phyloP scores from a whole-genome alignment of 2,888 invertebrate genomes.

The Andrena chrysosceles region DNA sequence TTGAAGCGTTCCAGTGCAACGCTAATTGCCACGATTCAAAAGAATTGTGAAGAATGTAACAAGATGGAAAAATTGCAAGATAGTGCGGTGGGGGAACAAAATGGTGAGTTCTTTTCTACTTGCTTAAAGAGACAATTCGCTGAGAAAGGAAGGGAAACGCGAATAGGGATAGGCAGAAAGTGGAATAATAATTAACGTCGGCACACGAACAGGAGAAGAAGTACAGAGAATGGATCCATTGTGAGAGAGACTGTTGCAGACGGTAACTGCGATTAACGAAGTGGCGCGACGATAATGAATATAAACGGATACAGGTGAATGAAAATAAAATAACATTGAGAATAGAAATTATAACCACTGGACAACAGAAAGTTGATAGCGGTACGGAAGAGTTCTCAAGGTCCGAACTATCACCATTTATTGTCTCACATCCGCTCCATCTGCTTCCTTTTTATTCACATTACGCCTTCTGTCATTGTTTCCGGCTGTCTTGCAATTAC shows the following conservation, averaged over 20 bases:
- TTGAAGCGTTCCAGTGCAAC: constrained; percentile 4
- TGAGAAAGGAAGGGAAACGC: background rate
- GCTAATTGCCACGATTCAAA: constrained; percentile 22
- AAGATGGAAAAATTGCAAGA: constrained; percentile 1
- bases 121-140: background rate
- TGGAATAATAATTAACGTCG: constrained; percentile 3
- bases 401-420: constrained; percentile 27
- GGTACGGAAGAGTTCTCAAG: constrained; percentile 39
- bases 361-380: constrained; percentile 34
- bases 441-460: constrained; percentile 48
- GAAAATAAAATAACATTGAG: background rate
- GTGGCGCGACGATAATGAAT: background rate
- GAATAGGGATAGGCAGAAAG: background rate
- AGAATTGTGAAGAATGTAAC: background rate
- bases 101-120: background rate
- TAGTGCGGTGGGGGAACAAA: background rate
- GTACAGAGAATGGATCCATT: background rate
- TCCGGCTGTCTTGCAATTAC: constrained; percentile 29
- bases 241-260: background rate
- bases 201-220: background rate
- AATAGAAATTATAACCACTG: constrained; percentile 13
- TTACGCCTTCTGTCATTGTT: constrained; percentile 45
- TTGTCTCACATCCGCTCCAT: constrained; percentile 55
- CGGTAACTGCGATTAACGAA: constrained; percentile 5
- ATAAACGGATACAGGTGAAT: background rate